phyloP scores from a whole-genome alignment of 1,140 invertebrate genomes.

The Paracyclopina nana region DNA sequence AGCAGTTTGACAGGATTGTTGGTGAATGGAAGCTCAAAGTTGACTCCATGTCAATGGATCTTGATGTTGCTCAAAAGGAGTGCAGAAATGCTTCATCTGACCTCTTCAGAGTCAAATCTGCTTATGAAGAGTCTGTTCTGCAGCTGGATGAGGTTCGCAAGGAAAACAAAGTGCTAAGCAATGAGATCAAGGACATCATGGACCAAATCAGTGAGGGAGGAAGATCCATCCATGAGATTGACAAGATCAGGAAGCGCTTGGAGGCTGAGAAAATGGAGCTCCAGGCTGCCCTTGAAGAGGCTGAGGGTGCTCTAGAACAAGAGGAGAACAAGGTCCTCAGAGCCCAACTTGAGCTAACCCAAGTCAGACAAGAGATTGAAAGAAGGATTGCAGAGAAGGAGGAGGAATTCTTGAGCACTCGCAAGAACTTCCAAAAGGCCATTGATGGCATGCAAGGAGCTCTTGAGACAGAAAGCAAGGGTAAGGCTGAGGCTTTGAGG shows the following conservation, averaged over 20 bases:
- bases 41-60: slow-evolving; percentile 84
- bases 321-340: slow-evolving; percentile 31
- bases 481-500: slow-evolving; percentile 57
- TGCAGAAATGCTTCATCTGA: slow-evolving; percentile 98
- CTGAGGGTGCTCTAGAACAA: slow-evolving; percentile 64
- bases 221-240: slow-evolving; percentile 81
- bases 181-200: slow-evolving; percentile 96
- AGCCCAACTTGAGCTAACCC: slow-evolving; percentile 37
- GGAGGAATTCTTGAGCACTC: slow-evolving; percentile 39
- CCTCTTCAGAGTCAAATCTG: slow-evolving; percentile 92
- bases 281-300: slow-evolving; percentile 90
- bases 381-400: slow-evolving; percentile 39
- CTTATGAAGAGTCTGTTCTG: slow-evolving; percentile 92
- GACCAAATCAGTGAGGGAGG: slow-evolving; percentile 98
- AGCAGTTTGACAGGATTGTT: slow-evolving; percentile 88
- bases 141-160: slow-evolving; percentile 88
- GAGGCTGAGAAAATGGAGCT: slow-evolving; percentile 98
- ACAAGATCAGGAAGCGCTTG: slow-evolving; percentile 89
- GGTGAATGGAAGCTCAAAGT: slow-evolving; percentile 99
- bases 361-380: slow-evolving; percentile 46
- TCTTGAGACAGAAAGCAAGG: slow-evolving; percentile 94
- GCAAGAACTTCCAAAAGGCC: slow-evolving; percentile 97
- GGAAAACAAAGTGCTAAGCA: slow-evolving; percentile 96
- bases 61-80: slow-evolving; percentile 96
- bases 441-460: slow-evolving; percentile 98